Conservation (phyloP, 92 coral and sea anemone genomes). For the Zoanthus gigantus region DNA sequence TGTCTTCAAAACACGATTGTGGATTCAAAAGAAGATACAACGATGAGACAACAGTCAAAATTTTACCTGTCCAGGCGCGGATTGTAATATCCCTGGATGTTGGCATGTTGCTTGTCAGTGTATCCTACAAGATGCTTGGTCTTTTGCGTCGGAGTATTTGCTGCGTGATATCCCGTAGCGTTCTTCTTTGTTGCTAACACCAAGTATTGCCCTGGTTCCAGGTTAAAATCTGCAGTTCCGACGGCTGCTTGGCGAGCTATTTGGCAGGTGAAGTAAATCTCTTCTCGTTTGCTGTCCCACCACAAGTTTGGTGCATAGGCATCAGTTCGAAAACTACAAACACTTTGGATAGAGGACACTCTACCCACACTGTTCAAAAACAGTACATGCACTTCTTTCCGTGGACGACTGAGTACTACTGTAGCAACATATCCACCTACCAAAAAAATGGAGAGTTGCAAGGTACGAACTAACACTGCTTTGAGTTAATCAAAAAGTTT, state of each 20-base stretch:
- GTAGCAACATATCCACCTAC: constrained; percentile 69
- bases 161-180: constrained; percentile 79
- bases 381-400: constrained; percentile 66
- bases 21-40: too few relatives aligned
- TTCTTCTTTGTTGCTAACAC: constrained; percentile 77
- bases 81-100: constrained; percentile 83
- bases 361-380: constrained; percentile 66
- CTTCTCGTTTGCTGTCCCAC: too few relatives aligned
- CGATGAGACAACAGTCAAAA: too few relatives aligned
- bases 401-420: constrained; percentile 50
- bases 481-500: too few relatives aligned
- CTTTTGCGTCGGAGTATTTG: constrained; percentile 45
- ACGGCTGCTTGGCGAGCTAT: constrained; percentile 69
- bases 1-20: too few relatives aligned
- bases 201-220: constrained; percentile 56
- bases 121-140: constrained; percentile 85
- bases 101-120: constrained; percentile 76
- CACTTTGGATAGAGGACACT: constrained; percentile 1
- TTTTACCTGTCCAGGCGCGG: constrained; percentile 80
- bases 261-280: constrained; percentile 63
- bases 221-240: constrained; percentile 29
- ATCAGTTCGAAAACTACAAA: constrained; percentile 72
- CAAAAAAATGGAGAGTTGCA: not conserved
- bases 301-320: constrained; percentile 77
- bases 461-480: too few relatives aligned